Percentiles rank a stretch among this genome's conserved stretches.
Evolutionary conservation across 2,113 vertebrate species (phyloP).

Genomic region (Oreotrochilus melanogaster): DNA sequence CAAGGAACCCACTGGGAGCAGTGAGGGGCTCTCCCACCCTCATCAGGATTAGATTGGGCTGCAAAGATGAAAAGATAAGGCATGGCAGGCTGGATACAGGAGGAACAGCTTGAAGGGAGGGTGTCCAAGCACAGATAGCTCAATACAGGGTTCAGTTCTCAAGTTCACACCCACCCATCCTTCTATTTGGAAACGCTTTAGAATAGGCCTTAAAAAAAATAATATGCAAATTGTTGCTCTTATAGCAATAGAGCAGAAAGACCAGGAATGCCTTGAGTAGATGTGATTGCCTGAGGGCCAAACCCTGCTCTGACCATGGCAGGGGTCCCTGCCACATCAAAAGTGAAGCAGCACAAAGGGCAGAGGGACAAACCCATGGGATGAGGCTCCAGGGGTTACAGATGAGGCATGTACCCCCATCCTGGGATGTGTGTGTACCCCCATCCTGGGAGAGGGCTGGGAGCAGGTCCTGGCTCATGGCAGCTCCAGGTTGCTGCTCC

Average conservation of each 20-base stretch:
- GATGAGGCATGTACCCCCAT: rapidly evolving
- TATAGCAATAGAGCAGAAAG: not conserved
- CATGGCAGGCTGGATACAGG: not conserved
- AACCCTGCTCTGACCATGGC: not conserved
- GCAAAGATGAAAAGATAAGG: not conserved
- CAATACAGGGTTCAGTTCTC: not conserved
- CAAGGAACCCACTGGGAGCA: not conserved
- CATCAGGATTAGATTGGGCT: not conserved
- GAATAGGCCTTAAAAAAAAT: not conserved
- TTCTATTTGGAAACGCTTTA: not conserved
- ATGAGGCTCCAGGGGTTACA: rapidly evolving
- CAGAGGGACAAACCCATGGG: not conserved
- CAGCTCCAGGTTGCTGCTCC: not conserved
- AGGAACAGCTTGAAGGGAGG: not conserved
- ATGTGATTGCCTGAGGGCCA: not conserved
- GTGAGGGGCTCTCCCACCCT: not conserved
- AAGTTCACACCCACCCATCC: not conserved
- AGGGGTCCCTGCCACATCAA: not conserved
- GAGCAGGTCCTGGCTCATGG: not conserved
- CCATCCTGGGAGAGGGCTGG: not conserved
- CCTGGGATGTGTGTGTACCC: rapidly evolving
- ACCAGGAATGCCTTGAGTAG: rapidly evolving
- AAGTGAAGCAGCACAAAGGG: not conserved
- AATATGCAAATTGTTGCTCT: not conserved
- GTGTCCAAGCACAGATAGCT: not conserved